A percentile compares a stretch with the other conserved stretches of the same genome.
phyloP scores from a whole-genome alignment of 2,797 vertebrate species.

The Podarcis siculus region DNA sequence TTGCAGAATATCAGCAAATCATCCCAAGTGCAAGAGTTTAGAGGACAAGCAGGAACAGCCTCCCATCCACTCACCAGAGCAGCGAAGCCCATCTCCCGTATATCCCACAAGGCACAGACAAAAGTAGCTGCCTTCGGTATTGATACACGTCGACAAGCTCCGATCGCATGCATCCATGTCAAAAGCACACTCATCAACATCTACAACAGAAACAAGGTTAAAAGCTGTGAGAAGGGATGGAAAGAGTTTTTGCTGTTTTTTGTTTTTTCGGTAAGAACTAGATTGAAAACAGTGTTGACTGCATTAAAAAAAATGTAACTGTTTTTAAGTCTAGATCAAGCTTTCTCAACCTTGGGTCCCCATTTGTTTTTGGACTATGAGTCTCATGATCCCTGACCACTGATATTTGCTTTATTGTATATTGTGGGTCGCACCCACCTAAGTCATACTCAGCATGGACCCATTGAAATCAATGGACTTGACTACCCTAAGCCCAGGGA shows the following conservation, averaged over 20 bases:
- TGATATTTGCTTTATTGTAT: no score
- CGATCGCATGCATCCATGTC: slow-evolving; percentile 62
- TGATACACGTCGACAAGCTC: slow-evolving; percentile 70
- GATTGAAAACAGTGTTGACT: background rate
- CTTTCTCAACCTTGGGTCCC: no score
- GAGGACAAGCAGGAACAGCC: background rate
- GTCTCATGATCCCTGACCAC: no score
- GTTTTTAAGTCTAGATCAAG: no score
- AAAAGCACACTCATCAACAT: slow-evolving; percentile 76
- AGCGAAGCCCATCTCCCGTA: slow-evolving; percentile 78
- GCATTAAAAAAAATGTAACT: no score
- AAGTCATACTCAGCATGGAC: no score
- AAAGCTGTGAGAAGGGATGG: rapidly evolving
- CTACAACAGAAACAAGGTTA: slow-evolving; percentile 54
- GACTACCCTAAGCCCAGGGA: no score
- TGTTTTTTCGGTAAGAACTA: background rate
- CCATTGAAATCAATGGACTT: no score
- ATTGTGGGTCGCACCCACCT: no score
- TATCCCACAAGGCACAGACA: slow-evolving; percentile 80
- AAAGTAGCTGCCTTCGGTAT: slow-evolving; percentile 78
- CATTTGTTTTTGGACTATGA: no score
- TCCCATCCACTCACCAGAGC: slow-evolving; percentile 72
- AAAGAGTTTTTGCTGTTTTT: background rate
- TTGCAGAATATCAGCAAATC: background rate
- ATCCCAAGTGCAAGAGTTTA: background rate